Evolutionary conservation across 2,888 invertebrate species (phyloP).

Genomic region (Tetragonula carbonaria): DNA sequence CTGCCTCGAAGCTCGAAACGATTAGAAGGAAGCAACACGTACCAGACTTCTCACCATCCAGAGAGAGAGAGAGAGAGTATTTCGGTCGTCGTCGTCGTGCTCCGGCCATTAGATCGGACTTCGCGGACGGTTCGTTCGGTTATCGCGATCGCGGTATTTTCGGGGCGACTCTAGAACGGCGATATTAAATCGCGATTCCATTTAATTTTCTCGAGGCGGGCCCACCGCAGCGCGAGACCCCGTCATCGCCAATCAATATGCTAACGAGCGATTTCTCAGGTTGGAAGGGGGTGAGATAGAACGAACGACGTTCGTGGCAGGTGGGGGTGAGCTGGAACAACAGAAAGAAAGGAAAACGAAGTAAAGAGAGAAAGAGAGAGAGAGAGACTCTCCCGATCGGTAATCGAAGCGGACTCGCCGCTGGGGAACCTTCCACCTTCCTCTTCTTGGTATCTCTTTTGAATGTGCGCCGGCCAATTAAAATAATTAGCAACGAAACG

Average conservation of each 20-base stretch:
- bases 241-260: constrained; percentile 84
- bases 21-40: constrained; percentile 8
- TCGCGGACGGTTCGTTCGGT: constrained; percentile 12
- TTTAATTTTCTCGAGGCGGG: constrained; percentile 73
- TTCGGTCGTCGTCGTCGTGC: background rate
- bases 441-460: constrained; percentile 78
- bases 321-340: background rate
- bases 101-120: background rate
- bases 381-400: constrained; percentile 54
- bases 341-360: background rate
- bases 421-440: constrained; percentile 67
- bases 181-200: constrained; percentile 77
- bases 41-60: background rate
- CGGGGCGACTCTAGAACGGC: constrained; percentile 14
- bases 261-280: constrained; percentile 80
- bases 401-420: constrained; percentile 71
- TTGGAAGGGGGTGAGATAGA: constrained; percentile 12
- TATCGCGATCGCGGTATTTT: constrained; percentile 38
- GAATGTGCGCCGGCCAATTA: constrained; percentile 84
- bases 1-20: background rate
- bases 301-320: background rate
- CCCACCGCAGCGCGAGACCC: constrained; percentile 71
- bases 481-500: constrained; percentile 84
- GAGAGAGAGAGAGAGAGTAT: background rate
- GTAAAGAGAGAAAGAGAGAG: background rate